Percentiles rank a stretch among this genome's conserved stretches.
phyloP scores from a whole-genome alignment of 2,888 invertebrate species.

The Actias luna region DNA sequence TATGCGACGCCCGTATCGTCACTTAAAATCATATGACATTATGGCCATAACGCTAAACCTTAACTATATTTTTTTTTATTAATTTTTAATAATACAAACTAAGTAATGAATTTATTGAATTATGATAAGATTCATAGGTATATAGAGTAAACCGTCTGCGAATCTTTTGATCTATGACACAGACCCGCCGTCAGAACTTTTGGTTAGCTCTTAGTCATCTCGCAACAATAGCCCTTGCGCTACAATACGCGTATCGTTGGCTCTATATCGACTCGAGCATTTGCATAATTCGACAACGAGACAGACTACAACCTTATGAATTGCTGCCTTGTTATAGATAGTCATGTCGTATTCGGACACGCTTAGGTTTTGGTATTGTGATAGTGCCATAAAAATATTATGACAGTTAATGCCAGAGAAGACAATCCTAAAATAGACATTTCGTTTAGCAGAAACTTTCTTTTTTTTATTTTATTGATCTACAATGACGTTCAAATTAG shows the following conservation, averaged over 20 bases:
- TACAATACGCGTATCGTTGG: conserved; percentile 26
- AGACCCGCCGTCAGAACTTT: conserved; percentile 32
- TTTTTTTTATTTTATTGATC: no score
- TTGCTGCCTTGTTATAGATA: conserved; percentile 3
- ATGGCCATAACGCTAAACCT: no score
- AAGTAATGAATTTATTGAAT: no score
- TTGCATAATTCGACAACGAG: conserved; percentile 54
- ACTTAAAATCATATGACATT: no score
- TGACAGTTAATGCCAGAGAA: not conserved
- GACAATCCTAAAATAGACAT: not conserved
- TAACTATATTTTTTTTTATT: no score
- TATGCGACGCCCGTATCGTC: no score
- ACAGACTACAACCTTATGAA: conserved; percentile 3
- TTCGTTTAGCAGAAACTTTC: no score
- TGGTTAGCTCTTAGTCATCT: conserved; percentile 45
- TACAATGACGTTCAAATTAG: no score
- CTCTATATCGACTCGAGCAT: conserved; percentile 30
- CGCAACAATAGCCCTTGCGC: conserved; percentile 36
- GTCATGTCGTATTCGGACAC: not conserved
- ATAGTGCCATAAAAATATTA: not conserved
- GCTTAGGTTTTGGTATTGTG: not conserved
- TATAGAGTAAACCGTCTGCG: not conserved
- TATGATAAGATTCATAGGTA: not conserved
- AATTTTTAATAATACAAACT: no score
- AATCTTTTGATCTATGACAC: conserved; percentile 25